Evolutionary conservation across 1,140 invertebrate species (phyloP), one percentile per base, ranked within the genome.

Genomic region (Ceratosolen solmsi): DNA sequence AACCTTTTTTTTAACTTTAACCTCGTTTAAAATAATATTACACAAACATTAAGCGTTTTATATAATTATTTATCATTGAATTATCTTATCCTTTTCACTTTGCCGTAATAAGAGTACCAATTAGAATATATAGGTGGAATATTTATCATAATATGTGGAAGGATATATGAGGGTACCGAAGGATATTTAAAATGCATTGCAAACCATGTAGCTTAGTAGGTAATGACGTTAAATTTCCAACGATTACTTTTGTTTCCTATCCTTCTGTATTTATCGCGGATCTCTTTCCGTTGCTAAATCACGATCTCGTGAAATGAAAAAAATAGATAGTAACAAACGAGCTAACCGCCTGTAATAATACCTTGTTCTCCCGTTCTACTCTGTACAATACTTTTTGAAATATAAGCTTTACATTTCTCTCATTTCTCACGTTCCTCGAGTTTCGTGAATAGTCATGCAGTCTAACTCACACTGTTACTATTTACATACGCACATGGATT

Each of bases 321-420:
- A 63, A n/a, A 17, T 41, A 27, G 22, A 49, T 27, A 49, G 70
- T 46, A 25, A 63, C 58, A 76, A 3, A 8, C 41, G n/a, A 49
- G n/a, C 27, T 36, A 3, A 65, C 20, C 46, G 22, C 15, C 49
- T 38, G 76, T 78, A 78, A 78, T 78, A 70, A 65, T 78, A 78
- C 49, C 46, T 7, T 38, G 46, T 25, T 51, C 25, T 22, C 22
- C 17, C 25, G 30, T 33, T 49, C 25, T 13, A 65, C 74, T 25
- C 3, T 25, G 13, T 51, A 8, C 75, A 49, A 33, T 15, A 65
- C 5, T 78, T 70, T 78, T 68, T 78, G 63, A 78, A 78, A 65
- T 65, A 65, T 63, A 77, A 77, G 74, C 58, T 77, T 77, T 22
- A 38, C 74, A 38, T 68, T 78, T 41, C 25, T 71, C 68, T 71